Percentiles rank a stretch among this genome's conserved stretches.
Evolutionary conservation across 2,888 invertebrate genomes (phyloP).

Genomic region (Camponotus fellah): DNA sequence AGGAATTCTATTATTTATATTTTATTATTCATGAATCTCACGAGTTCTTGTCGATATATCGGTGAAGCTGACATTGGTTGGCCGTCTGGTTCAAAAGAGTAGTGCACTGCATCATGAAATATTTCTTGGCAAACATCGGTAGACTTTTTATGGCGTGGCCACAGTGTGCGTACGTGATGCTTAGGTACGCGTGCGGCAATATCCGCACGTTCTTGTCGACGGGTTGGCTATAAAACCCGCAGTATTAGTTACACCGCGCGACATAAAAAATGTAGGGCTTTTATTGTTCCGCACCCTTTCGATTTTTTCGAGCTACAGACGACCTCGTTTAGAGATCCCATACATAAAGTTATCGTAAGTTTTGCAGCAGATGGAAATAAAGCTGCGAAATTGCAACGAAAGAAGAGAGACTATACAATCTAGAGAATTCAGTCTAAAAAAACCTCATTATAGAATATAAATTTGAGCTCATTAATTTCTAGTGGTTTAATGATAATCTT

Average conservation of each 20-base stretch:
- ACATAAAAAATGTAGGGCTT: constrained; percentile 79
- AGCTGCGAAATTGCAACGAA: constrained; percentile 37
- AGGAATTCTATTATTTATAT: no score
- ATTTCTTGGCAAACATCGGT: constrained; percentile 78
- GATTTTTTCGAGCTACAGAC: constrained; percentile 27
- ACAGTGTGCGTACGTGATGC: constrained; percentile 28
- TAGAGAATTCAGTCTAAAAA: constrained; percentile 15
- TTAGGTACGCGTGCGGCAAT: constrained; percentile 52
- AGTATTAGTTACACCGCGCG: constrained; percentile 79
- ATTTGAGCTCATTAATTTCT: not conserved
- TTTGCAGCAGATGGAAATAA: constrained; percentile 29
- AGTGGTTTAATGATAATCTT: constrained; percentile 4
- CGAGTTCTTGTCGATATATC: not conserved
- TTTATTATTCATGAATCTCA: not conserved
- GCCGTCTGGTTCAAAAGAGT: constrained; percentile 9
- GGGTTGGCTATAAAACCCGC: constrained; percentile 68
- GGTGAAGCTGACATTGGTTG: not conserved
- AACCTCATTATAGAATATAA: constrained; percentile 18
- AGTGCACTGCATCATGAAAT: constrained; percentile 76
- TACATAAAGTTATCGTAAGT: constrained; percentile 60
- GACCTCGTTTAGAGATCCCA: constrained; percentile 50
- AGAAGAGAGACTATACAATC: not conserved
- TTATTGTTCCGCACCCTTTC: constrained; percentile 56
- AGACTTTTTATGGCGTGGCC: constrained; percentile 72
- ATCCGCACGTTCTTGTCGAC: constrained; percentile 20